phyloP scores from a whole-genome alignment of 2,113 vertebrate genomes.

The Erythrolamprus reginae region DNA sequence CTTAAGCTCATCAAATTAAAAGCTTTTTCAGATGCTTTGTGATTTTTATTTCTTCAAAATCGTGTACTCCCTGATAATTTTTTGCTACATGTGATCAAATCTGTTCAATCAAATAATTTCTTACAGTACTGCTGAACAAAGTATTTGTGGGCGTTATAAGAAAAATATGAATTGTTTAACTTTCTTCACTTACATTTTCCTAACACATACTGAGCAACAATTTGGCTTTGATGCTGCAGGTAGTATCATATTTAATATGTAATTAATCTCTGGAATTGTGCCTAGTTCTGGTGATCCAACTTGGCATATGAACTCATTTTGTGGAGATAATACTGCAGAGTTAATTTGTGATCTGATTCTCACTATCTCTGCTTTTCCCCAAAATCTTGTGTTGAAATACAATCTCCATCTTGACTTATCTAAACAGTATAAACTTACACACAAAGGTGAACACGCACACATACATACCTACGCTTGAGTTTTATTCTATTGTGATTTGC shows the following conservation, averaged over 20 bases:
- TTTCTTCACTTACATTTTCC: neutral
- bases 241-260: neutral
- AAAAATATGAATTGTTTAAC: neutral
- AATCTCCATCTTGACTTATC: neutral
- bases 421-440: neutral
- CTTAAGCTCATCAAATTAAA: no score
- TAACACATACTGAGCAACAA: neutral
- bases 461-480: neutral
- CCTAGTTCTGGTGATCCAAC: no score
- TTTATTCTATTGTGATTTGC: neutral
- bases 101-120: no score
- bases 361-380: neutral
- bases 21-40: no score
- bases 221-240: neutral
- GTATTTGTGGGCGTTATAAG: no score
- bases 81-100: no score
- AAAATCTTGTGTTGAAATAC: neutral
- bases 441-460: neutral
- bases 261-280: neutral
- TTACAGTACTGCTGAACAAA: no score
- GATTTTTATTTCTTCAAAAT: no score
- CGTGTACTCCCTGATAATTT: no score
- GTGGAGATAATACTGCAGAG: neutral
- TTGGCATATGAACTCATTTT: neutral
- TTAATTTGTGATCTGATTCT: neutral